Percentiles rank a stretch among this genome's conserved stretches.
phyloP scores from a whole-genome alignment of 2,113 vertebrate species.

The Sceloporus tristichus region DNA sequence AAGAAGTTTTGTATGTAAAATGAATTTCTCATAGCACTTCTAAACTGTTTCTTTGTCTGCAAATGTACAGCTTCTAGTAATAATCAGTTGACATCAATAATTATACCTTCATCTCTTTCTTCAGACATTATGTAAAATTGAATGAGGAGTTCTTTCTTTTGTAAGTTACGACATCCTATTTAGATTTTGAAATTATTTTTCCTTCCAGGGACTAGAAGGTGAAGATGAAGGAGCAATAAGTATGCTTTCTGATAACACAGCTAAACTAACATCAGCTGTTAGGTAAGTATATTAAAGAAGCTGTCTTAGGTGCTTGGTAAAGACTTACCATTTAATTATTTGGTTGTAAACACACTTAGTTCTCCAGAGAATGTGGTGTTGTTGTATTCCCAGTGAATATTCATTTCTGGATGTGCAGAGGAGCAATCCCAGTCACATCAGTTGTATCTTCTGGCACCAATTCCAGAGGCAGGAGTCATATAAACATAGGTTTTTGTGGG shows the following conservation, averaged over 20 bases:
- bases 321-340: constrained; percentile 18
- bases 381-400: too few relatives aligned
- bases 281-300: constrained; percentile 80
- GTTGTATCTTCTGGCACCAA: too few relatives aligned
- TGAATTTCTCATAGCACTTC: background rate
- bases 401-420: too few relatives aligned
- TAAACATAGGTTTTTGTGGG: too few relatives aligned
- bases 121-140: background rate
- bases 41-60: background rate
- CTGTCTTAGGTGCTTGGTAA: constrained; percentile 12
- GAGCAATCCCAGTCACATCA: too few relatives aligned
- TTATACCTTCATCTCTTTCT: background rate
- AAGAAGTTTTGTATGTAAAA: background rate
- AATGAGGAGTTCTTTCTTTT: background rate
- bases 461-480: too few relatives aligned
- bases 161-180: background rate
- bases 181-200: background rate
- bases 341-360: background rate
- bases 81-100: background rate
- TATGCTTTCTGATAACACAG: constrained; percentile 98
- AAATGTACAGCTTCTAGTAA: too few relatives aligned
- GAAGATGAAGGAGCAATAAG: constrained; percentile 99
- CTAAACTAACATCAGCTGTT: constrained; percentile 97
- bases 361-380: background rate
- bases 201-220: constrained; percentile 91